phyloP scores from a whole-genome alignment of 2,113 vertebrate species.

The Deroptyus accipitrinus region DNA sequence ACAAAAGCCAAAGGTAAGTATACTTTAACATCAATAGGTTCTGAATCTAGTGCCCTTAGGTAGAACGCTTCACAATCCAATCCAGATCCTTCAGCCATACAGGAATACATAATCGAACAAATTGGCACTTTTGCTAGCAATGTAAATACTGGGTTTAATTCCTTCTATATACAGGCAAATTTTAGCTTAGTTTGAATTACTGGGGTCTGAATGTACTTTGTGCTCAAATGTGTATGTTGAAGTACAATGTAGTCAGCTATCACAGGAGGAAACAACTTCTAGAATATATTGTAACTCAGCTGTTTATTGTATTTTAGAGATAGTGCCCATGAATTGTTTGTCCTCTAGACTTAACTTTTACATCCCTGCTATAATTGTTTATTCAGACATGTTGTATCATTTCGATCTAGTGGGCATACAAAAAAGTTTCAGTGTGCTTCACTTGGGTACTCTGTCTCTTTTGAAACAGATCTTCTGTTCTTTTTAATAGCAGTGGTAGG shows the following conservation, averaged over 20 bases:
- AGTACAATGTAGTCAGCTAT: background rate
- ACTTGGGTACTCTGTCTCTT: background rate
- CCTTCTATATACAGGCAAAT: background rate
- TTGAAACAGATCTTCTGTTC: background rate
- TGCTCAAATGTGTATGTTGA: conserved; percentile 14
- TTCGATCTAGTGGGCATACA: background rate
- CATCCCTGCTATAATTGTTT: background rate
- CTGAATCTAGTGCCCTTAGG: background rate
- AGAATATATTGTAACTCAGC: background rate
- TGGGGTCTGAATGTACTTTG: background rate
- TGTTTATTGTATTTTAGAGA: conserved; percentile 19
- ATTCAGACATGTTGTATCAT: background rate
- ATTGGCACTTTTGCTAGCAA: background rate
- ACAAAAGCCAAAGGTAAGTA: background rate
- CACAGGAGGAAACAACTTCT: background rate
- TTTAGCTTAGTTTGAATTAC: conserved; percentile 5
- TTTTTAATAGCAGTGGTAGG: background rate
- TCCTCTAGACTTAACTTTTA: conserved; percentile 18
- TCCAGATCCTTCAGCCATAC: background rate
- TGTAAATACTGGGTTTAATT: background rate
- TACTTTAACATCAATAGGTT: background rate
- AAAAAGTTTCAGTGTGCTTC: conserved; percentile 14
- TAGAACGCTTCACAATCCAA: background rate
- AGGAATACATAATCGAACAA: background rate
- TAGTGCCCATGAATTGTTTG: background rate